Evolutionary conservation across 2,888 invertebrate genomes (phyloP).

Genomic region (Ctenicera cuprea): DNA sequence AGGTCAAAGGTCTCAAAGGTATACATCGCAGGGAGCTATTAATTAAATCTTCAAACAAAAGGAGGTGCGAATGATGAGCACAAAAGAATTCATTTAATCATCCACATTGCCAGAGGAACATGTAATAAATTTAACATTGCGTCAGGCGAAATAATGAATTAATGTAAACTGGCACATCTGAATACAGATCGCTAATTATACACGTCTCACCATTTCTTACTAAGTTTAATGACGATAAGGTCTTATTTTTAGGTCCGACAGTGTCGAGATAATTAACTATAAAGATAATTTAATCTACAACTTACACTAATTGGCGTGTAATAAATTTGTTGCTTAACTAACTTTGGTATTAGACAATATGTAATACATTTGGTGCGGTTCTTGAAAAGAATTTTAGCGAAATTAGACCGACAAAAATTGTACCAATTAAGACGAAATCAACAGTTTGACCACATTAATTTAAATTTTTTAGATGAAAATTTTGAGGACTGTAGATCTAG

Average conservation of each 20-base stretch:
- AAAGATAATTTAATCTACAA: constrained; percentile 22
- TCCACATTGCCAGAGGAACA: constrained; percentile 8
- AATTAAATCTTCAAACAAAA: constrained; percentile 36
- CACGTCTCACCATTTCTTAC: constrained; percentile 28
- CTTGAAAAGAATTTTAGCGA: too few relatives aligned
- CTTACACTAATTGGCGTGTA: constrained; percentile 11
- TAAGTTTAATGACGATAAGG: constrained; percentile 28
- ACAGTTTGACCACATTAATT: too few relatives aligned
- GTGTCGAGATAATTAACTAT: constrained; percentile 31
- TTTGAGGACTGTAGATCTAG: too few relatives aligned
- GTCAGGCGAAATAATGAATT: constrained; percentile 51
- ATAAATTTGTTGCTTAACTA: background rate
- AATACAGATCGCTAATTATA: constrained; percentile 52
- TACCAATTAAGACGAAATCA: too few relatives aligned
- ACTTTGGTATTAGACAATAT: background rate
- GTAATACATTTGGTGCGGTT: too few relatives aligned
- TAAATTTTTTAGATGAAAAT: too few relatives aligned
- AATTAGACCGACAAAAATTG: too few relatives aligned
- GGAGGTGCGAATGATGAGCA: constrained; percentile 25
- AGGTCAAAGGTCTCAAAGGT: constrained; percentile 3
- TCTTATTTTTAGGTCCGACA: constrained; percentile 27
- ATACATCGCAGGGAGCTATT: constrained; percentile 17
- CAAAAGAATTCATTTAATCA: constrained; percentile 35
- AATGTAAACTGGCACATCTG: constrained; percentile 51
- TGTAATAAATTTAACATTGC: constrained; percentile 31